Evolutionary conservation across 2,888 invertebrate species (phyloP), one percentile per base, ranked within the genome.

Genomic region (Tetanocera ferruginea): DNA sequence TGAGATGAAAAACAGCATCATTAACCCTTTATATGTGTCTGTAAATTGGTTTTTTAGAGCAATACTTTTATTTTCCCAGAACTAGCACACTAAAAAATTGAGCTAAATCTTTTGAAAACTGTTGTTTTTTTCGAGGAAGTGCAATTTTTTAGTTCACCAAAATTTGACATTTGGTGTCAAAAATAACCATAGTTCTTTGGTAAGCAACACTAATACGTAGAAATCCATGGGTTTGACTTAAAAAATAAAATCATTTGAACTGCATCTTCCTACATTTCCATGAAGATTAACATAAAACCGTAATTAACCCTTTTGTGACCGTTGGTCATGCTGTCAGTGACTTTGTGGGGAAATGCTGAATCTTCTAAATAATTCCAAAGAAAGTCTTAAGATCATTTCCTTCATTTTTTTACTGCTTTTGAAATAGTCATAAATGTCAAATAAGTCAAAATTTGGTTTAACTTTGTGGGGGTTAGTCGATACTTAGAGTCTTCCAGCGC

Each of bases 381-480:
- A 67, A 17, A 34, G 67, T 28, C 14, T 34, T n/a, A n/a, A n/a
- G 49, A 43, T 5, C 6, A 31, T n/a, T 28, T 28, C 14, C 17
- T 51, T 51, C 8, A 28, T 11, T n/a, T 6, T 52, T 71, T 71
- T 43, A 43, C 11, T 43, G 14, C 17, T 52, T 51, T 17, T 66
- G 52, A 52, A 14, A 31, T 17, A 8, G 74, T 75, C 80, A 82
- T 81, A 81, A 82, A 79, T 78, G 81, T 82, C 80, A 77, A 78
- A 82, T 81, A 82, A 82, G 79, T 82, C 80, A 82, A 81, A 80
- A 80, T 80, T 82, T 82, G 76, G 81, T 81, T 80, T 77, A 81
- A 78, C 80, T 77, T 80, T 52, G 52, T 55, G 37, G 55, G 66
- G 55, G 34, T 67, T 28, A 9, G 34, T 31, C 31, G 31, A 55